Evolutionary conservation across 1,140 invertebrate species (phyloP).

Genomic region (Drusus annulatus): DNA sequence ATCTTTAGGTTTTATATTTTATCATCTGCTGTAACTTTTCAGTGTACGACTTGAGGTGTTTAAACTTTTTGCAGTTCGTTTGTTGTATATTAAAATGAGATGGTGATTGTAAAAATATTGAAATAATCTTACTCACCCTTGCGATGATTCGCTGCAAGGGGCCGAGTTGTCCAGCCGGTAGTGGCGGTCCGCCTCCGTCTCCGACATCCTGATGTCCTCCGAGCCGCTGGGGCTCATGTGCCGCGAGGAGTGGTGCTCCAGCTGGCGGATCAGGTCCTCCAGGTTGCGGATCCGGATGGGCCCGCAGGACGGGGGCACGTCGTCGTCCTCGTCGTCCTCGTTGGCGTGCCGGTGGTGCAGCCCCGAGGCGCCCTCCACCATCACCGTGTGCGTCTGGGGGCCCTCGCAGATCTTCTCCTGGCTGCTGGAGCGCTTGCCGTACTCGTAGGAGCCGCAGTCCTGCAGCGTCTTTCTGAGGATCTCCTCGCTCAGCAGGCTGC

Average conservation of each 20-base stretch:
- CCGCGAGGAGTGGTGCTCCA: constrained; percentile 89
- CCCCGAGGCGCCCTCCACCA: constrained; percentile 61
- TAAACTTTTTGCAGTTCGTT: no score
- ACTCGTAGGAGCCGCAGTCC: constrained; percentile 75
- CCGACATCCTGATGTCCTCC: constrained; percentile 92
- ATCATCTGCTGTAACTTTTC: no score
- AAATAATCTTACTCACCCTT: constrained; percentile 73
- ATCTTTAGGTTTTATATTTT: no score
- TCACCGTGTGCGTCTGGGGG: constrained; percentile 65
- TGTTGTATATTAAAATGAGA: no score
- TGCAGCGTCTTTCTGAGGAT: constrained; percentile 76
- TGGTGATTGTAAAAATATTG: no score
- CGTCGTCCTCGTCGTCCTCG: constrained; percentile 78
- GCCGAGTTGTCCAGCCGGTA: constrained; percentile 88
- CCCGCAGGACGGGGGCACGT: constrained; percentile 80
- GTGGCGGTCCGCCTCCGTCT: constrained; percentile 91
- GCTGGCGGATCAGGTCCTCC: constrained; percentile 90
- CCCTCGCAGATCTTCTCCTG: constrained; percentile 80
- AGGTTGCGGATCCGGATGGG: constrained; percentile 89
- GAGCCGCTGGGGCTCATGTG: constrained; percentile 93
- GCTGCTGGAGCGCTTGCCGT: constrained; percentile 76
- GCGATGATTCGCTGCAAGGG: constrained; percentile 81
- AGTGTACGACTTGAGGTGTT: no score
- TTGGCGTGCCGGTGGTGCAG: constrained; percentile 59
- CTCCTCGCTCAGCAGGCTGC: constrained; percentile 75